Evolutionary conservation across 2,797 vertebrate species (phyloP), one percentile per base, ranked within the genome.

Genomic region (Acridotheres tristis): DNA sequence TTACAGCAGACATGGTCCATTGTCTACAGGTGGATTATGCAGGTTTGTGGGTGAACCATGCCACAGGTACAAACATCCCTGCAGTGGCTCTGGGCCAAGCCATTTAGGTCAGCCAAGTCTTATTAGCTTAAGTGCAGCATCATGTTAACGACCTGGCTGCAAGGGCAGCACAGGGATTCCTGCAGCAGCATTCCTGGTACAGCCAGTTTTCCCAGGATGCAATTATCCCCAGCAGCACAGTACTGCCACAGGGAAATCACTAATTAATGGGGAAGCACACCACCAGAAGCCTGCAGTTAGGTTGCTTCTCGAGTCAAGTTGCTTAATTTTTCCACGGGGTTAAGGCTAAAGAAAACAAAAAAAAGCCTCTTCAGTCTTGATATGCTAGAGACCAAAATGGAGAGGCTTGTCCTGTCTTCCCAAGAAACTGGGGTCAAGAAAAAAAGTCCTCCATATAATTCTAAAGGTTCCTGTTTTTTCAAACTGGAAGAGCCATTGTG

Each of bases 121-220:
- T 7, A 47, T 5, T 51, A 78, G 27, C 40, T 54, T 7, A 63
- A 92, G 22, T 32, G 75, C 63, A 94, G 68, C 87, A 76, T 23
- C 74, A 51, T 6, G 51, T 27, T 67, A 77, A 90, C 1, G 7
- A 34, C 12, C 42, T 3, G 2, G 6, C 85, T 72, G 72, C 65
- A 79, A 58, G 85, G n/a, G 6, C 68, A 47, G 72, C 0, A 2
- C n/a, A 29, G 65, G 45, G 47, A 67, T 55, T 91, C 75, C 79
- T 61, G 82, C 61, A 63, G 75, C 42, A 66, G 59, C 14, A 38
- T 68, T 74, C 85, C 94, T 42, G 82, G 89, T 29, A 19, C 4
- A 74, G 79, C 79, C 79, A 83, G 95, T 91, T 88, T 76, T 83
- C 87, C 91, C 58, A 66, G 82, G 72, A 38, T n/a, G 55, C 65